These are phyloP conservation scores for Lithobates sylvaticus DNA, from an alignment of 2,797 vertebrate species.

Conservation along the genomic window DNA sequence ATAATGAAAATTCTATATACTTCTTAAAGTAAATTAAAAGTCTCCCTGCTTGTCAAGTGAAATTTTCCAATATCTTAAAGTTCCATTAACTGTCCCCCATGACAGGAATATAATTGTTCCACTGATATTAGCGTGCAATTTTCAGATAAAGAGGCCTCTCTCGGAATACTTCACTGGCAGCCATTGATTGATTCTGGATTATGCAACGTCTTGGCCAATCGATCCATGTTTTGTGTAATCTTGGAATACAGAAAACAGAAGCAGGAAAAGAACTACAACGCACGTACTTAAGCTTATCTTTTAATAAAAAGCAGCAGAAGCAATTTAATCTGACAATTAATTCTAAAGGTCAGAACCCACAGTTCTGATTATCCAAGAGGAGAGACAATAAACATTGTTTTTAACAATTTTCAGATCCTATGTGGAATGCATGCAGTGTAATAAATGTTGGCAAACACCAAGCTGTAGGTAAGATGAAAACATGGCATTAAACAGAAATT, in stretches of 20 bases:
- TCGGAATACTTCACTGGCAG: neutral
- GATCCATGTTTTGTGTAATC: neutral
- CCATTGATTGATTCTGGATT: slow-evolving; percentile 7
- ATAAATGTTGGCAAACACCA: neutral
- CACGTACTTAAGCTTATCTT: slow-evolving; percentile 13
- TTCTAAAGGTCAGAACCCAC: slow-evolving; percentile 15
- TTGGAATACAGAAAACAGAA: neutral
- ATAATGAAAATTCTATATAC: no score
- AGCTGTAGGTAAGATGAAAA: neutral
- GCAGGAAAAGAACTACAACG: neutral
- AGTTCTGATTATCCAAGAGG: slow-evolving; percentile 8
- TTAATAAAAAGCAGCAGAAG: slow-evolving; percentile 1
- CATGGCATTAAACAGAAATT: neutral
- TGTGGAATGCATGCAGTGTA: neutral
- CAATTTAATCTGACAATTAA: slow-evolving; percentile 9
- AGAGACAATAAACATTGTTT: slow-evolving; percentile 18
- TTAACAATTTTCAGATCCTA: neutral
- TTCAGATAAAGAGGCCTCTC: slow-evolving; percentile 11
- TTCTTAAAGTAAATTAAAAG: no score
- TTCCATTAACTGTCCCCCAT: neutral
- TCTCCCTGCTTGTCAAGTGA: no score
- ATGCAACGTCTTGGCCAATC: neutral
- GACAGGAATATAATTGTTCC: slow-evolving; percentile 3
- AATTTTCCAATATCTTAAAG: neutral
- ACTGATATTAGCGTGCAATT: neutral